A percentile compares a stretch with the other conserved stretches of the same genome.
Evolutionary conservation across 1,140 invertebrate genomes (phyloP).

Genomic region (Sinonovacula constricta): DNA sequence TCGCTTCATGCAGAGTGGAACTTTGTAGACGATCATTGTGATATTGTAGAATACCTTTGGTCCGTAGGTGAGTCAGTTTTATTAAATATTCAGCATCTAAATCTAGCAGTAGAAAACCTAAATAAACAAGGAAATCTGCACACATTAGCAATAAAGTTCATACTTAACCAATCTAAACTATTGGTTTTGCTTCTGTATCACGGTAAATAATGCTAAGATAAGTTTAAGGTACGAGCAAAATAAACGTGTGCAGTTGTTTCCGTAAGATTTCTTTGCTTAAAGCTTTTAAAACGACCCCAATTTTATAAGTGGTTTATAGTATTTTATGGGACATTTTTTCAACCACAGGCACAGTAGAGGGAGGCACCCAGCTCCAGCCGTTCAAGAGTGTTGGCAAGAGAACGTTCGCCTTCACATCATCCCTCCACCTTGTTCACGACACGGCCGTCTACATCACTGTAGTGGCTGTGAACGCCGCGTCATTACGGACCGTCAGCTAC

Average conservation of each 20-base stretch:
- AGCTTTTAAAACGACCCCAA: slow-evolving; percentile 22
- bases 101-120: slow-evolving; percentile 19
- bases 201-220: neutral
- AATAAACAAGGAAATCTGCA: slow-evolving; percentile 26
- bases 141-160: slow-evolving; percentile 22
- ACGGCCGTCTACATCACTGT: slow-evolving; percentile 60
- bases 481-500: too few relatives aligned
- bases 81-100: too few relatives aligned
- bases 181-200: neutral
- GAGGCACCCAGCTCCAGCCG: slow-evolving; percentile 62
- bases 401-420: too few relatives aligned
- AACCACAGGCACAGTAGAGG: slow-evolving; percentile 54
- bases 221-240: slow-evolving; percentile 44
- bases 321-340: too few relatives aligned
- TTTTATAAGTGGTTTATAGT: too few relatives aligned
- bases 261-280: slow-evolving; percentile 18
- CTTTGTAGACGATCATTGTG: slow-evolving; percentile 55
- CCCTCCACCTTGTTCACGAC: slow-evolving; percentile 57
- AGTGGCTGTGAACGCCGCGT: slow-evolving; percentile 64
- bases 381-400: slow-evolving; percentile 60
- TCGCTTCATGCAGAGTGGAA: neutral
- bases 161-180: too few relatives aligned
- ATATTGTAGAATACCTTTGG: slow-evolving; percentile 61
- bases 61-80: slow-evolving; percentile 55
- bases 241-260: slow-evolving; percentile 41